These are phyloP conservation scores for Sebastes cheni DNA, from an alignment of 2,797 vertebrate genomes.

Conservation along the genomic window DNA sequence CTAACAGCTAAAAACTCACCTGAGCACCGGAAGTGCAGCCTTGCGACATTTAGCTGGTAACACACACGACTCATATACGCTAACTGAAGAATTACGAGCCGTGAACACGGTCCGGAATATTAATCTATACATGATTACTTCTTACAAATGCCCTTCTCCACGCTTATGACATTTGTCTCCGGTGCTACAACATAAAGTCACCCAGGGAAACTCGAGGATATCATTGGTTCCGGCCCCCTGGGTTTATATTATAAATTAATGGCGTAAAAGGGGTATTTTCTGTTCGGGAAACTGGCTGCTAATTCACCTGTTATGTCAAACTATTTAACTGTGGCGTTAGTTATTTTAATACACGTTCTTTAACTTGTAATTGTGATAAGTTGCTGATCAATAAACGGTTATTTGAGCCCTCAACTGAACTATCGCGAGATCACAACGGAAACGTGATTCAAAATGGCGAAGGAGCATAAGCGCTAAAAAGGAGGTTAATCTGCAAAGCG, in stretches of 20 bases:
- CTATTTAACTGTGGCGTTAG: rapidly evolving
- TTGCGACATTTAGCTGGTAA: slow-evolving; percentile 40
- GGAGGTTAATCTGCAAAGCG: slow-evolving; percentile 56
- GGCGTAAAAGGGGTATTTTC: rapidly evolving
- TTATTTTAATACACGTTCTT: neutral
- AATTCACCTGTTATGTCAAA: rapidly evolving
- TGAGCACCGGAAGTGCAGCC: slow-evolving; percentile 14
- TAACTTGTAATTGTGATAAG: neutral
- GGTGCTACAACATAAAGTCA: slow-evolving; percentile 25
- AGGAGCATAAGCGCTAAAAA: slow-evolving; percentile 68
- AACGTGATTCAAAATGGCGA: slow-evolving; percentile 85
- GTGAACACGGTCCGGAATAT: slow-evolving; percentile 31
- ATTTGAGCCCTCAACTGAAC: neutral
- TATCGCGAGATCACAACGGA: slow-evolving; percentile 64
- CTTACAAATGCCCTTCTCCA: slow-evolving; percentile 59
- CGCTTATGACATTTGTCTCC: slow-evolving; percentile 25
- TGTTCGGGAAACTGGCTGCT: neutral
- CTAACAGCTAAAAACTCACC: slow-evolving; percentile 57
- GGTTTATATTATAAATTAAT: neutral
- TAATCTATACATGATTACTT: slow-evolving; percentile 70
- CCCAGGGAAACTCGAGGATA: neutral
- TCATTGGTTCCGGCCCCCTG: slow-evolving; percentile 56
- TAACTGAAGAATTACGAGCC: slow-evolving; percentile 33
- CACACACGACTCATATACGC: slow-evolving; percentile 4
- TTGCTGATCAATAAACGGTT: neutral